A percentile compares a stretch with the other conserved stretches of the same genome.
phyloP scores from a whole-genome alignment of 2,113 vertebrate species.

The Hippocampus barbouri region DNA sequence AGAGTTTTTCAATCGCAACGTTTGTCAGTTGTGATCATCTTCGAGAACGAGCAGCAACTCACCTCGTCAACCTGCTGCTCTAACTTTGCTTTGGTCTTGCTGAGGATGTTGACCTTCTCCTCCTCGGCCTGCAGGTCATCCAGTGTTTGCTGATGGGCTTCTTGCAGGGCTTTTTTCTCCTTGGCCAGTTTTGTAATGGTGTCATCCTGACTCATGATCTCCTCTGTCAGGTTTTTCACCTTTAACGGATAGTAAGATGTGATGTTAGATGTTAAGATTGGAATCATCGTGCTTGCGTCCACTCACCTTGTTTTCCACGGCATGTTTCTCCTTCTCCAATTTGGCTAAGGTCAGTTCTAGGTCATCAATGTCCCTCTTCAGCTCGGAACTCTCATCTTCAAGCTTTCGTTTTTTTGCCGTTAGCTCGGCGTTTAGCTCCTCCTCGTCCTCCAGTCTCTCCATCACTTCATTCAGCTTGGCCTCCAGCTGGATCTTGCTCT shows the following conservation, averaged over 20 bases:
- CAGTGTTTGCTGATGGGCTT: conserved; percentile 61
- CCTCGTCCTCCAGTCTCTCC: conserved; percentile 81
- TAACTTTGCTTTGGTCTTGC: conserved; percentile 63
- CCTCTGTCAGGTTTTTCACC: conserved; percentile 63
- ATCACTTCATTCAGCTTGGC: conserved; percentile 80
- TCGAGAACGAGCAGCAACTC: conserved; percentile 10
- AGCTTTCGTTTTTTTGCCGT: conserved; percentile 78
- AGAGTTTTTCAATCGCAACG: not conserved
- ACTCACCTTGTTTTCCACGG: conserved; percentile 76
- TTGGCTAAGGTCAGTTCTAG: conserved; percentile 78
- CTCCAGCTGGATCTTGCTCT: conserved; percentile 68
- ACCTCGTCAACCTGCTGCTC: conserved; percentile 69
- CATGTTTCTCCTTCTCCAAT: conserved; percentile 83
- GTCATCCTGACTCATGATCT: conserved; percentile 60
- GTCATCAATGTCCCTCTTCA: conserved; percentile 83
- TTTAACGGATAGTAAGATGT: conserved; percentile 11
- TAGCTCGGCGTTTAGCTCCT: conserved; percentile 69
- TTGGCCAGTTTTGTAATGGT: conserved; percentile 60
- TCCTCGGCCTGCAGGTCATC: conserved; percentile 66
- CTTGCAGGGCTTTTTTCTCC: conserved; percentile 60
- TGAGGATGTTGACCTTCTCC: conserved; percentile 64
- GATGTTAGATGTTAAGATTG: not conserved
- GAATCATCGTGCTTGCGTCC: not conserved
- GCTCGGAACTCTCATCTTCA: conserved; percentile 76
- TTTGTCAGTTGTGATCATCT: too few species aligned